Base-by-base conservation (phyloP, 1,140 invertebrate genomes). In the Heliconius hewitsoni region DNA sequence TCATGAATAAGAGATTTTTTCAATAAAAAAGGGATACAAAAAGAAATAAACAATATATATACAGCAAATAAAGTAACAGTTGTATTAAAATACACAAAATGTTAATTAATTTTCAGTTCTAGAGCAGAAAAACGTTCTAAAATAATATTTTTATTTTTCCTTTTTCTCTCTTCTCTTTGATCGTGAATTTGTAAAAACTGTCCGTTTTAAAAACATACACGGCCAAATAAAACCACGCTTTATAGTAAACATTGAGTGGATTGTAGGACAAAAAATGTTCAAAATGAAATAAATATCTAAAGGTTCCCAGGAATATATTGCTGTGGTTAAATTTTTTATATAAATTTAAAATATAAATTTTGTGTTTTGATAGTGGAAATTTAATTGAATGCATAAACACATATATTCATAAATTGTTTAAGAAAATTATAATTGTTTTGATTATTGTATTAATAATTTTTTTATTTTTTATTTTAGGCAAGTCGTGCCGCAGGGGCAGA, bases 71-170 rank as follows among this genome's bases (percentile, higher is more conserved):
- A 16, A 16, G 0, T 23, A 57, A 57, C 23, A 57, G 9, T n/a
- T 23, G n/a, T 57, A 3, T 57, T 57, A 57, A 57, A 66, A 74
- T 55, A 74, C 60, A 57, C 13, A 46, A 74, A 74, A 75, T 75
- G 55, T 30, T 75, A 37, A 66, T 75, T 75, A 66, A 75, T 55
- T 60, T 75, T n/a, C 46, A 30, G 18, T 60, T 66, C 74, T 30
- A 75, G 39, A 66, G 18, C 19, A 27, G 42, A 37, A 75, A 57
- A 75, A 39, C 74, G 39, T 39, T 42, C 37, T 50, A 66, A 75
- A 75, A 75, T 66, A 75, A 75, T 30, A 75, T 6, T 11, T 42
- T 34, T 75, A 37, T 74, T 60, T 75, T 60, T 74, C 23, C 52
- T 19, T 57, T 57, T 6, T 23, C 19, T 57, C 11, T 18, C 6